phyloP scores from a whole-genome alignment of 2,888 invertebrate genomes.

The Perithous albicinctus region DNA sequence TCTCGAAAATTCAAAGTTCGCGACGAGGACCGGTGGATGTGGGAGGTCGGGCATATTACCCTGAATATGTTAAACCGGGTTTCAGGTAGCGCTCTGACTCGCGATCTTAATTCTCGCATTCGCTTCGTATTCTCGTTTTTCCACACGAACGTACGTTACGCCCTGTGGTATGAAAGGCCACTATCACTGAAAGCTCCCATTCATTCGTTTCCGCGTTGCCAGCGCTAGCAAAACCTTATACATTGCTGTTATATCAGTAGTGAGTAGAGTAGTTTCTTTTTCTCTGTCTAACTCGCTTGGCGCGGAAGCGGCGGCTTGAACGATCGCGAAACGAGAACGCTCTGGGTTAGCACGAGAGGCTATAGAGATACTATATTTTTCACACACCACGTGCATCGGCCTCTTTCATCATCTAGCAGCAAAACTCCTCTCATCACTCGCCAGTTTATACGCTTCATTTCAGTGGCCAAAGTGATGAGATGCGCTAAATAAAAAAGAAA shows the following conservation, averaged over 20 bases:
- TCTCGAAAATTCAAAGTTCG: conserved; percentile 11
- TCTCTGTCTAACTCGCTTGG: not conserved
- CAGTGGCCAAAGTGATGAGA: conserved; percentile 24
- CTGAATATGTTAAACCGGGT: conserved; percentile 26
- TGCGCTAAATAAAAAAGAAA: too few relatives aligned
- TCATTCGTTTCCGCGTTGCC: conserved; percentile 53
- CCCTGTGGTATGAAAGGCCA: conserved; percentile 45
- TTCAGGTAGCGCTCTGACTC: not conserved
- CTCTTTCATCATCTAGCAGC: conserved; percentile 36
- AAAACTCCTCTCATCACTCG: not conserved
- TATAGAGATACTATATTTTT: conserved; percentile 23
- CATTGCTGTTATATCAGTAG: conserved; percentile 31
- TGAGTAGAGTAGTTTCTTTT: conserved; percentile 27
- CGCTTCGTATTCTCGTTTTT: conserved; percentile 26
- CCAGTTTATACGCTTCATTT: conserved; percentile 43
- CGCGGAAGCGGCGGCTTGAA: conserved; percentile 31
- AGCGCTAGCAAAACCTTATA: not conserved
- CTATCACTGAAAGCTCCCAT: conserved; percentile 57
- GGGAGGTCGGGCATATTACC: conserved; percentile 6
- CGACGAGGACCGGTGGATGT: not conserved
- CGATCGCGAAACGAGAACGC: conserved; percentile 51
- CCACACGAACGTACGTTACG: conserved; percentile 26
- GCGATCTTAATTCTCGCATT: conserved; percentile 50
- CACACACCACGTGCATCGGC: conserved; percentile 24
- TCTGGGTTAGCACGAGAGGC: conserved; percentile 42